phyloP scores from a whole-genome alignment of 2,113 vertebrate species.

The Narcine bancroftii region DNA sequence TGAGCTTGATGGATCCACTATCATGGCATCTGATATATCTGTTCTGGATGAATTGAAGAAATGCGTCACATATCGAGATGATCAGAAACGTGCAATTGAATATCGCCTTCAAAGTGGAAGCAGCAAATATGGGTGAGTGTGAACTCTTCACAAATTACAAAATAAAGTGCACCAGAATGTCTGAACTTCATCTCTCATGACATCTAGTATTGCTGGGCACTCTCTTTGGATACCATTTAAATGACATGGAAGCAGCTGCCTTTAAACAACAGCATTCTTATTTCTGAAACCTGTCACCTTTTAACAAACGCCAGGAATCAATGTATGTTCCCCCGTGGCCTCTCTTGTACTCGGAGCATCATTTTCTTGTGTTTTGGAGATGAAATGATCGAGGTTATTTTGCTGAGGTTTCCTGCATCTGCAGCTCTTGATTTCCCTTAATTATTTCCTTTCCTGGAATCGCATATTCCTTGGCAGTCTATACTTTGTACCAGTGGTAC shows the following conservation, averaged over 20 bases:
- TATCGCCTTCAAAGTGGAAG: slow-evolving; percentile 40
- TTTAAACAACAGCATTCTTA: too few relatives aligned
- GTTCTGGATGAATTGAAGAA: slow-evolving; percentile 50
- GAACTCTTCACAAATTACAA: not conserved
- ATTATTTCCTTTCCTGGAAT: not conserved
- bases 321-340: not conserved
- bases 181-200: too few relatives aligned
- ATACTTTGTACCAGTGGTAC: too few relatives aligned
- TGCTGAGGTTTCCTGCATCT: too few relatives aligned
- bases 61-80: slow-evolving; percentile 40
- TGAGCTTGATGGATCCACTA: slow-evolving; percentile 45
- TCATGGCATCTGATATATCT: not conserved
- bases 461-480: not conserved
- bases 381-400: not conserved
- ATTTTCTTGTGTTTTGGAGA: not conserved
- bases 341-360: not conserved
- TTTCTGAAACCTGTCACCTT: not conserved
- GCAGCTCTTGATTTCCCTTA: too few relatives aligned
- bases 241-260: too few relatives aligned
- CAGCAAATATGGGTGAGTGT: slow-evolving; percentile 43
- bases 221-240: too few relatives aligned
- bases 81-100: slow-evolving; percentile 45
- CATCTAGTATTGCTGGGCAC: too few relatives aligned
- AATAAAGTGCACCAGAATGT: too few relatives aligned
- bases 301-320: too few relatives aligned